phyloP scores from a whole-genome alignment of 92 coral and sea anemone species.

The Porites evermanni region DNA sequence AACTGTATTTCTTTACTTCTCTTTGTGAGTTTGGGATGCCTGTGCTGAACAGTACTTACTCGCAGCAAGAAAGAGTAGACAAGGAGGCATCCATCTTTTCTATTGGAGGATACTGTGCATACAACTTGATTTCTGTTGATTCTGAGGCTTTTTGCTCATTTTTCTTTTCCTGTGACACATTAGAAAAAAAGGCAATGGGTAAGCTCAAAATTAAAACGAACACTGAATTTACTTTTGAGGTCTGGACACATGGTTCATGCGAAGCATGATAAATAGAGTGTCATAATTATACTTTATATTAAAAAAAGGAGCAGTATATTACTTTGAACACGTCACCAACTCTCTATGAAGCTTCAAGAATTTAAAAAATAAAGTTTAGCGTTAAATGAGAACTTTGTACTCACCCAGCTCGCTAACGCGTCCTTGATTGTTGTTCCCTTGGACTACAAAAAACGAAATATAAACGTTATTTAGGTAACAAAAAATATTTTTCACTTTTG shows the following conservation, averaged over 20 bases:
- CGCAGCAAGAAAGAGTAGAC: slow-evolving; percentile 90
- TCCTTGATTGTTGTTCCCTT: slow-evolving; percentile 99
- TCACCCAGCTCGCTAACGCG: slow-evolving; percentile 93
- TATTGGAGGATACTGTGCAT: slow-evolving; percentile 97
- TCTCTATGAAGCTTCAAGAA: no score
- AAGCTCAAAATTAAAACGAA: not conserved
- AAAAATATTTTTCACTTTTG: not conserved
- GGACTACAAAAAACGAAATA: slow-evolving; percentile 51
- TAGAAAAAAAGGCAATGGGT: not conserved
- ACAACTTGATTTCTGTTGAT: slow-evolving; percentile 79
- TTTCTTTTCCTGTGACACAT: slow-evolving; percentile 74
- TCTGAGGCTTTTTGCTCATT: slow-evolving; percentile 90
- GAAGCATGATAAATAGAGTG: no score
- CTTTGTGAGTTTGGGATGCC: no score
- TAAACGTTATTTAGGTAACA: not conserved
- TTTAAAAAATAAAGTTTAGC: no score
- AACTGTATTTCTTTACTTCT: no score
- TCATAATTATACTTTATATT: no score
- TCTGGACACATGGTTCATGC: no score
- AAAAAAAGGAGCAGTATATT: no score
- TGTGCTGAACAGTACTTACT: slow-evolving; percentile 59
- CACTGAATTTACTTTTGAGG: not conserved
- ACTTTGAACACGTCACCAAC: no score
- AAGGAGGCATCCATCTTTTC: slow-evolving; percentile 99
- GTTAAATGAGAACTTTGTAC: slow-evolving; percentile 1